phyloP scores from a whole-genome alignment of 2,113 vertebrate species.

The Prietella phreatophila region DNA sequence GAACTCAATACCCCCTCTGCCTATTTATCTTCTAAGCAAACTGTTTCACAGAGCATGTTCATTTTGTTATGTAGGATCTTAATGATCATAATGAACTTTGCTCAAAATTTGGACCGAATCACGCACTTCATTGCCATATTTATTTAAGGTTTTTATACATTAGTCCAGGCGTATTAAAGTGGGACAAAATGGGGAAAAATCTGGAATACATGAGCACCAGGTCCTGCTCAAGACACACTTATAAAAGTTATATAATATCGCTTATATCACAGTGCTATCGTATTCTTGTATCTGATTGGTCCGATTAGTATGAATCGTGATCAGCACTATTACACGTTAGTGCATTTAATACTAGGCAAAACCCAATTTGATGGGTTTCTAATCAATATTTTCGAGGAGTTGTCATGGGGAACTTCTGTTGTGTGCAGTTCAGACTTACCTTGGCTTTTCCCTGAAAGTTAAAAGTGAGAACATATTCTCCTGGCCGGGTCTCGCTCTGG shows the following conservation, averaged over 20 bases:
- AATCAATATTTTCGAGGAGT: neutral
- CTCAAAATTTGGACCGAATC: neutral
- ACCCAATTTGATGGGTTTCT: neutral
- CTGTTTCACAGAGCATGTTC: neutral
- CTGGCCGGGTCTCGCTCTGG: constrained; percentile 91
- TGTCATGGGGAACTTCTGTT: neutral
- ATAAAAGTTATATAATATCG: neutral
- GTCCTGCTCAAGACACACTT: neutral
- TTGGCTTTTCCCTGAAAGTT: constrained; percentile 99
- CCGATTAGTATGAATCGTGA: neutral
- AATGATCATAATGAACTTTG: neutral
- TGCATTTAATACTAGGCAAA: neutral
- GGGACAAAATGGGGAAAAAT: neutral
- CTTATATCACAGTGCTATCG: neutral
- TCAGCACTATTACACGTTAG: neutral
- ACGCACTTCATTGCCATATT: neutral
- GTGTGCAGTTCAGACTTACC: constrained; percentile 66
- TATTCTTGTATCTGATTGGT: neutral
- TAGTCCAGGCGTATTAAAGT: neutral
- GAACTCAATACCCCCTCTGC: neutral
- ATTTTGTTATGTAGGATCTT: neutral
- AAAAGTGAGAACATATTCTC: constrained; percentile 96
- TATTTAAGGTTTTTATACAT: neutral
- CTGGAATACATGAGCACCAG: neutral
- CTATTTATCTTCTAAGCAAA: neutral